A percentile compares a stretch with the other conserved stretches of the same genome.
phyloP scores from a whole-genome alignment of 2,113 vertebrate genomes.

The Proteles cristata region DNA sequence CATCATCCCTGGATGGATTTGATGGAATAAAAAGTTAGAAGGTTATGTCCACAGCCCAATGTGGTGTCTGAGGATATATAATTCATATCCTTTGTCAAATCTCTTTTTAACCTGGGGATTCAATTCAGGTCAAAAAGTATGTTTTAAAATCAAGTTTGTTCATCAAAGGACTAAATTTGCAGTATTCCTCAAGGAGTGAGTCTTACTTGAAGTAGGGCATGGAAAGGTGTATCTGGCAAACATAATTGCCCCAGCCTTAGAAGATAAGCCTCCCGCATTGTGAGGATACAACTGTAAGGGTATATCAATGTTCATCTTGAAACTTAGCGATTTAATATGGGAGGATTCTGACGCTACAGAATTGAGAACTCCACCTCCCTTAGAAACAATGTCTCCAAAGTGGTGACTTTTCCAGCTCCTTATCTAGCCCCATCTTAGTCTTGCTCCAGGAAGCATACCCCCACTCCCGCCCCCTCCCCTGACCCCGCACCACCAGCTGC shows the following conservation, averaged over 20 bases:
- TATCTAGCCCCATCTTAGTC: neutral
- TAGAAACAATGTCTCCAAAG: neutral
- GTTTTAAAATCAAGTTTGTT: neutral
- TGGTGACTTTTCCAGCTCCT: neutral
- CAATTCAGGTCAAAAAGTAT: neutral
- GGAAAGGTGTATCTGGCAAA: neutral
- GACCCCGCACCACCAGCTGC: neutral
- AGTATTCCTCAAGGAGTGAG: neutral
- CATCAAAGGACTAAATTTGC: neutral
- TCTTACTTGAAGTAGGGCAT: neutral
- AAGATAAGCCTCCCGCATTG: neutral
- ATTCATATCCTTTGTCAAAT: neutral
- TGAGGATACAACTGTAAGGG: neutral
- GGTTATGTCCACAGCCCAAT: neutral
- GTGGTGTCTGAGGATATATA: neutral
- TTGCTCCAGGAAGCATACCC: neutral
- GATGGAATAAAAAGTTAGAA: neutral
- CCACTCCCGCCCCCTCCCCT: rapidly evolving
- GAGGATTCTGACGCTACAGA: neutral
- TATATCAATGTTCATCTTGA: neutral
- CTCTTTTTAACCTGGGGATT: neutral
- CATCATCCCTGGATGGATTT: neutral
- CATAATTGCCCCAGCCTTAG: neutral
- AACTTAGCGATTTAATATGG: neutral
- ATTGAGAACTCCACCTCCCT: neutral